Percentiles rank a stretch among this genome's conserved stretches.
Conservation (phyloP, 2,113 vertebrate genomes). For the Hippoglossus stenolepis region DNA sequence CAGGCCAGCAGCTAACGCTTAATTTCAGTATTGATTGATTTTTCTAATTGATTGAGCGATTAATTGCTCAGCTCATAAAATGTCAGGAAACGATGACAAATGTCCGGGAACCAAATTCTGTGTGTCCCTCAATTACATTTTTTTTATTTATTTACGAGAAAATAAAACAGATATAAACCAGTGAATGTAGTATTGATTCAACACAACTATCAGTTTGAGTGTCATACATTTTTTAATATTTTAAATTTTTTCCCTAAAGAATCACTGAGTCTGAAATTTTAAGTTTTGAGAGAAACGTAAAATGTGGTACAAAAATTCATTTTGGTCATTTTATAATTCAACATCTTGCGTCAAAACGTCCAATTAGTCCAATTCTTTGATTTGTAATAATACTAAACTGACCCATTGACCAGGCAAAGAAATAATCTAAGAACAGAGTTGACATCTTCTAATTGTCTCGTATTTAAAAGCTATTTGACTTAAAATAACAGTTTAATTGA, state of each 20-base stretch:
- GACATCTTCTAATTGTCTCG: no score
- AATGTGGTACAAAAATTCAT: no score
- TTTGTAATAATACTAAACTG: no score
- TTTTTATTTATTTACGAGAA: background rate
- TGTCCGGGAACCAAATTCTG: background rate
- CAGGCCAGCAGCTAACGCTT: no score
- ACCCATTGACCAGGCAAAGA: no score
- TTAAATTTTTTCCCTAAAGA: background rate
- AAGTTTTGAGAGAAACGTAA: no score
- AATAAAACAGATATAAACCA: background rate
- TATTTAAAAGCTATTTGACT: background rate
- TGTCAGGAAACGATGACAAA: background rate
- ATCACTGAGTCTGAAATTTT: background rate
- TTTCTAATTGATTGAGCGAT: background rate
- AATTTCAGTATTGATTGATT: background rate
- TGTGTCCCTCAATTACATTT: background rate
- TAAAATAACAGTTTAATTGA: background rate
- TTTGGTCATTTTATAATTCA: no score
- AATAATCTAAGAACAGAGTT: no score
- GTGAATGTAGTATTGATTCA: background rate
- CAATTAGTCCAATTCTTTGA: no score
- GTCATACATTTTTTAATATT: background rate
- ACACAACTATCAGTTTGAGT: background rate
- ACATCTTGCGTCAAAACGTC: no score
- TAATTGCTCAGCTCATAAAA: constrained; percentile 1